Percentiles rank a stretch among this genome's conserved stretches.
These are phyloP conservation scores for Myrmecobius fasciatus DNA, from an alignment of 2,113 vertebrate genomes.

Conservation along the genomic window DNA sequence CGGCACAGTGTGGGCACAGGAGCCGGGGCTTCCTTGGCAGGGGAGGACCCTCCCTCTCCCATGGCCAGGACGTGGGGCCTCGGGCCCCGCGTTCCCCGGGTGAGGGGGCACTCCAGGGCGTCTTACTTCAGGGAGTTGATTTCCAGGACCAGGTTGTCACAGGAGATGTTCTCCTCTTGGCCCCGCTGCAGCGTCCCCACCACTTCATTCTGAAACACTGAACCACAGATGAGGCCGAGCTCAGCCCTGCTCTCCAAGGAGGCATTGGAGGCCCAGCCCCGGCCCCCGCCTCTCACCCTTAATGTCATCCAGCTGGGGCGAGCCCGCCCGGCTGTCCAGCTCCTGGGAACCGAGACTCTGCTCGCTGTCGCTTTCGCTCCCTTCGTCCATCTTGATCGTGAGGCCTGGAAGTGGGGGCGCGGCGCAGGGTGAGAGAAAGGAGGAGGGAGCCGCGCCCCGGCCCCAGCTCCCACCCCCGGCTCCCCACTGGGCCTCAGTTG, in stretches of 20 bases:
- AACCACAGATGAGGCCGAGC: conserved; percentile 34
- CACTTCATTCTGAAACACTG: conserved; percentile 97
- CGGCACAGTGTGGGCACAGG: too few species aligned
- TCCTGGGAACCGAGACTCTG: conserved; percentile 89
- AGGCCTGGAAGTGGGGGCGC: conserved; percentile 83
- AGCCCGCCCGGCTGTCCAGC: conserved; percentile 85
- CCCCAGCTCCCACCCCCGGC: neutral
- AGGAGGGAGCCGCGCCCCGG: neutral
- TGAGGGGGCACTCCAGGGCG: conserved; percentile 16
- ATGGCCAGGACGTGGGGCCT: too few species aligned
- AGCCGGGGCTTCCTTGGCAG: too few species aligned
- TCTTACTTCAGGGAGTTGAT: conserved; percentile 99
- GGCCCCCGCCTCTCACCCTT: conserved; percentile 85
- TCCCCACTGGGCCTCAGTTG: too few species aligned
- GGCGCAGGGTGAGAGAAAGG: neutral
- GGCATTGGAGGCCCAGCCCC: neutral
- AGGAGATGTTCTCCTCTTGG: conserved; percentile 95
- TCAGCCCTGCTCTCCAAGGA: accelerated
- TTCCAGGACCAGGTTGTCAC: conserved; percentile 97
- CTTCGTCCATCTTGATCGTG: conserved; percentile 87
- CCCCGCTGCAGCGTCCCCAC: conserved; percentile 95
- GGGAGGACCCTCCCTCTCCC: neutral
- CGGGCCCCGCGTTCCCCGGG: too few species aligned
- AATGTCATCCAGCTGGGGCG: conserved; percentile 94
- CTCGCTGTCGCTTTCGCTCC: conserved; percentile 92